Conservation (phyloP, 2,113 vertebrate genomes). For the Mobula hypostoma region DNA sequence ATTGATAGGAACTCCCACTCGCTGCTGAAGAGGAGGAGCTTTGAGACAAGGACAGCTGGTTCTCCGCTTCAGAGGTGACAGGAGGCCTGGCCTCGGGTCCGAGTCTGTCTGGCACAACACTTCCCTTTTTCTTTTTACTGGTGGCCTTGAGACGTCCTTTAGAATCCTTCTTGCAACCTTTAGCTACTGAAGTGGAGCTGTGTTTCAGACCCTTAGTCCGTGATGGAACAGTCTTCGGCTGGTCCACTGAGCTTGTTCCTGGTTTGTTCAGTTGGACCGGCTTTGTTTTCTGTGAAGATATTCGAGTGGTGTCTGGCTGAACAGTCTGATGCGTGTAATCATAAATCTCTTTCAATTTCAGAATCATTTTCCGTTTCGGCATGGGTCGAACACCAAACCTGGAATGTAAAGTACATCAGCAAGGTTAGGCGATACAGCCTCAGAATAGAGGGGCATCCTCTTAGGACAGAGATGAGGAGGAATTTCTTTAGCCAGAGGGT, state of each 20-base stretch:
- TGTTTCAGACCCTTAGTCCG: not conserved
- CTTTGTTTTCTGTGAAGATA: too few relatives aligned
- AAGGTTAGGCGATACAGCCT: too few relatives aligned
- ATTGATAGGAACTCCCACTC: conserved; percentile 63
- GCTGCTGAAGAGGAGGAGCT: conserved; percentile 62
- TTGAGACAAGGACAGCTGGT: conserved; percentile 61
- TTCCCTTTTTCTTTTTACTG: conserved; percentile 22
- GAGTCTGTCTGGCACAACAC: not conserved
- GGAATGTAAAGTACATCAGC: conserved; percentile 7
- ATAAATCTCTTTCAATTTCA: conserved; percentile 95
- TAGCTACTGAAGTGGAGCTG: conserved; percentile 37
- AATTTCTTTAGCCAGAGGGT: too few relatives aligned
- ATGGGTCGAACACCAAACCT: conserved; percentile 88
- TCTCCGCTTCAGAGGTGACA: conserved; percentile 41
- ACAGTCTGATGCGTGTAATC: conserved; percentile 80
- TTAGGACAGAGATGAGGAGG: too few relatives aligned
- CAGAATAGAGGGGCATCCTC: too few relatives aligned
- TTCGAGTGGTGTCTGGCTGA: conserved; percentile 57
- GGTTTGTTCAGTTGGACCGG: conserved; percentile 17
- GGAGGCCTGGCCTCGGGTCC: not conserved
- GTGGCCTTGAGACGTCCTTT: conserved; percentile 33
- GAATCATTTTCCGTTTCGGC: conserved; percentile 87
- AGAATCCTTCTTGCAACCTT: conserved; percentile 50
- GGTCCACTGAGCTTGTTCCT: not conserved
- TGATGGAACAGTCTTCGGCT: not conserved